phyloP scores from a whole-genome alignment of 2,797 vertebrate genomes.

The Oophaga sylvatica region DNA sequence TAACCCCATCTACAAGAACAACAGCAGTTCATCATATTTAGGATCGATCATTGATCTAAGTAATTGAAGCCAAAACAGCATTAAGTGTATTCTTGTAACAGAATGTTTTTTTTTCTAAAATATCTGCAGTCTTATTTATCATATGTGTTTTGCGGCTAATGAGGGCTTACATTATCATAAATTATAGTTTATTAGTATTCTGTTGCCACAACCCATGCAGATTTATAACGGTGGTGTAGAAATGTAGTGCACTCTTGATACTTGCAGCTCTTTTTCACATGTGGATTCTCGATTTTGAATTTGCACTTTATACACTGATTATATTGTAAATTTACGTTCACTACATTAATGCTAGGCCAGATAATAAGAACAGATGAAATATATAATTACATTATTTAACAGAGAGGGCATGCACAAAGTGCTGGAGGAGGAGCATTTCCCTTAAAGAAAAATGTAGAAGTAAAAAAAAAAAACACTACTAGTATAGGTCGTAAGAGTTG shows the following conservation, averaged over 20 bases:
- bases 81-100: neutral
- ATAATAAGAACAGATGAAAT: neutral
- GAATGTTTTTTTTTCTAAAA: neutral
- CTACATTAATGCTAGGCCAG: neutral
- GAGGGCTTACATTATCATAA: neutral
- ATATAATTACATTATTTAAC: neutral
- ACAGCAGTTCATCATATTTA: conserved; percentile 25
- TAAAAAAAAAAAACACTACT: neutral
- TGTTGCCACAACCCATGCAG: neutral
- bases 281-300: neutral
- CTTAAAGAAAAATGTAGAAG: neutral
- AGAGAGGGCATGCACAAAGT: neutral
- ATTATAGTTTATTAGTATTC: neutral
- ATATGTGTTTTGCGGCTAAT: neutral
- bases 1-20: conserved; percentile 16
- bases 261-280: neutral
- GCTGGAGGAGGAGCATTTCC: neutral
- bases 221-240: neutral
- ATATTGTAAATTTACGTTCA: neutral
- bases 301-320: neutral
- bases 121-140: neutral
- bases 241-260: neutral
- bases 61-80: neutral
- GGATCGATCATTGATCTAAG: neutral
- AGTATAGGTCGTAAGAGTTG: no score